Evolutionary conservation across 2,113 vertebrate species (phyloP).

Genomic region (Athene cunicularia): DNA sequence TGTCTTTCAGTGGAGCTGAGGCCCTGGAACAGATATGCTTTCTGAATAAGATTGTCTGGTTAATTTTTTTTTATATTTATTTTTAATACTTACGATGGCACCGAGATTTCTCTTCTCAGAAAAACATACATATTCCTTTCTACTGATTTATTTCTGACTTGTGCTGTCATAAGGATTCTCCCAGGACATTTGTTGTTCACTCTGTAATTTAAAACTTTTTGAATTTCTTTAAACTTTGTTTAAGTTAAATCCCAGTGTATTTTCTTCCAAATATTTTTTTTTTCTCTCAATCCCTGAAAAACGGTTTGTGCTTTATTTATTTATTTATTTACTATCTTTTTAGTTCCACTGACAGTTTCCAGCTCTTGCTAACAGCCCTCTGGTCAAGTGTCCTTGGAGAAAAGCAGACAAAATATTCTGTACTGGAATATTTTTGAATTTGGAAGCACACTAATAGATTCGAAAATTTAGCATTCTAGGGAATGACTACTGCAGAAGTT

Average conservation of each 20-base stretch:
- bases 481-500: slow-evolving; percentile 5
- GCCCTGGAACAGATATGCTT: neutral
- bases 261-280: slow-evolving; percentile 23
- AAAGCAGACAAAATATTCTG: slow-evolving; percentile 18
- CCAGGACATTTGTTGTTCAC: slow-evolving; percentile 20
- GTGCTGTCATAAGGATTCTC: slow-evolving; percentile 28
- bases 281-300: neutral
- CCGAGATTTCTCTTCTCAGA: slow-evolving; percentile 7
- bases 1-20: neutral
- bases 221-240: slow-evolving; percentile 64
- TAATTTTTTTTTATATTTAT: neutral
- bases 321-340: slow-evolving; percentile 16
- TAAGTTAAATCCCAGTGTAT: slow-evolving; percentile 35
- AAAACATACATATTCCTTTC: neutral
- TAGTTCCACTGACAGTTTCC: slow-evolving; percentile 16
- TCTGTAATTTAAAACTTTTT: slow-evolving; percentile 52
- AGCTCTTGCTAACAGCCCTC: slow-evolving; percentile 18
- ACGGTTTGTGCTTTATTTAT: neutral
- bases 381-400: slow-evolving; percentile 44
- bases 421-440: slow-evolving; percentile 27
- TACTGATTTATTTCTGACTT: slow-evolving; percentile 48
- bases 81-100: slow-evolving; percentile 1
- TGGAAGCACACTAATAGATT: neutral
- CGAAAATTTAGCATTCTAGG: neutral
- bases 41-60: neutral